Evolutionary conservation across 1,140 invertebrate species (phyloP).

Genomic region (Magallana ariakensis): DNA sequence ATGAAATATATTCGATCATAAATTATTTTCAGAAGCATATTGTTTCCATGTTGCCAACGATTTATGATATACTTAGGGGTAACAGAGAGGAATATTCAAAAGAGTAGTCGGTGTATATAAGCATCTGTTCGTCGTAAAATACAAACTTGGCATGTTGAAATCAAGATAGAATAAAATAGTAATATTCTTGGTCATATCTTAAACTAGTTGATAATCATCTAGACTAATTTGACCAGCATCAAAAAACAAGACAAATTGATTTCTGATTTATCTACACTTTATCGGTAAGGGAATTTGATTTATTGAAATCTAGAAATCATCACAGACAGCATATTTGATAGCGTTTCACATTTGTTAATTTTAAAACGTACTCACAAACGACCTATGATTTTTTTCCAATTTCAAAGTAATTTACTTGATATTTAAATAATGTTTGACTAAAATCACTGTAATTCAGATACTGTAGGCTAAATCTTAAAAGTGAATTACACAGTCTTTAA

Average conservation of each 20-base stretch:
- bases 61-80: background rate
- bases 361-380: background rate
- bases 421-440: no score
- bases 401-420: no score
- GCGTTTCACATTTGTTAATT: background rate
- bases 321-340: background rate
- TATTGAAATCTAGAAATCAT: slow-evolving; percentile 24
- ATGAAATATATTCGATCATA: slow-evolving; percentile 21
- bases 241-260: slow-evolving; percentile 35
- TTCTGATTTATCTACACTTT: slow-evolving; percentile 5
- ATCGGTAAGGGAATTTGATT: slow-evolving; percentile 7
- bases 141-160: background rate
- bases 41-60: background rate
- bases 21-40: slow-evolving; percentile 6
- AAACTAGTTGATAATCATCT: slow-evolving; percentile 23
- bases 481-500: no score
- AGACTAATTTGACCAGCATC: slow-evolving; percentile 30
- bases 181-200: background rate
- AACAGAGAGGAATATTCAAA: background rate
- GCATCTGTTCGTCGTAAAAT: slow-evolving; percentile 3
- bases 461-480: no score
- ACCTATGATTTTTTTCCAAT: no score
- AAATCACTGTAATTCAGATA: no score
- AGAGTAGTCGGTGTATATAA: background rate
- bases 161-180: background rate